Percentiles rank a stretch among this genome's conserved stretches.
Conservation (phyloP, 2,797 vertebrate species). For the Lagodon rhomboides region DNA sequence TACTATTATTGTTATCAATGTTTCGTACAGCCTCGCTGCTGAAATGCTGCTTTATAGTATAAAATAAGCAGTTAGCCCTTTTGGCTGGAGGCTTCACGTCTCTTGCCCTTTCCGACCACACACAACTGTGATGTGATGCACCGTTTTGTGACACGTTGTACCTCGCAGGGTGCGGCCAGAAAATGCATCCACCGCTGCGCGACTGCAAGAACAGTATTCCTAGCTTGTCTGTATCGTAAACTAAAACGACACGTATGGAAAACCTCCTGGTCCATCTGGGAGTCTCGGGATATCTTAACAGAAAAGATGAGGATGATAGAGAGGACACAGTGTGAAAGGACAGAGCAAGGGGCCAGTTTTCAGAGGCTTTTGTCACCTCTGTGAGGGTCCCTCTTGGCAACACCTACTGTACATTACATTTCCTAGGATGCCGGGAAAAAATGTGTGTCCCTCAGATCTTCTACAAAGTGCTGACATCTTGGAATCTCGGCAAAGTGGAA, state of each 20-base stretch:
- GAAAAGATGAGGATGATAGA: constrained; percentile 39
- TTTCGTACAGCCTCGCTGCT: constrained; percentile 22
- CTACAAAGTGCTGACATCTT: constrained; percentile 73
- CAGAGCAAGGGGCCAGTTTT: constrained; percentile 27
- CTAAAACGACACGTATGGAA: constrained; percentile 33
- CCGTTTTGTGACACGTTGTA: constrained; percentile 26
- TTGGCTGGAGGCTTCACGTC: constrained; percentile 14
- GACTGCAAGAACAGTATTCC: constrained; percentile 27
- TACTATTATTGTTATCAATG: constrained; percentile 23
- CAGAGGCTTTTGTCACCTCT: constrained; percentile 70
- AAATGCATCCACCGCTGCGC: constrained; percentile 17
- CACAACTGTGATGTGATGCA: constrained; percentile 24
- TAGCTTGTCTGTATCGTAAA: constrained; percentile 12
- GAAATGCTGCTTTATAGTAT: constrained; percentile 1
- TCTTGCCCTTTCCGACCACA: constrained; percentile 25
- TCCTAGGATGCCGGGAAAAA: constrained; percentile 61
- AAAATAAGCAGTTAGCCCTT: constrained; percentile 3
- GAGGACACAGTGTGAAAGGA: constrained; percentile 40
- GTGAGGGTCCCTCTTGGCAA: constrained; percentile 54
- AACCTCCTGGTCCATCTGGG: constrained; percentile 30
- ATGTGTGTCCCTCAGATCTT: constrained; percentile 62
- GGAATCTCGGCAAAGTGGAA: constrained; percentile 60
- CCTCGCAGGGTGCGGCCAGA: constrained; percentile 25
- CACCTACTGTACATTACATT: constrained; percentile 68
- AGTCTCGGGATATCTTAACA: constrained; percentile 43